Conservation (phyloP, 1,140 invertebrate species). For the Mamestra configurata region DNA sequence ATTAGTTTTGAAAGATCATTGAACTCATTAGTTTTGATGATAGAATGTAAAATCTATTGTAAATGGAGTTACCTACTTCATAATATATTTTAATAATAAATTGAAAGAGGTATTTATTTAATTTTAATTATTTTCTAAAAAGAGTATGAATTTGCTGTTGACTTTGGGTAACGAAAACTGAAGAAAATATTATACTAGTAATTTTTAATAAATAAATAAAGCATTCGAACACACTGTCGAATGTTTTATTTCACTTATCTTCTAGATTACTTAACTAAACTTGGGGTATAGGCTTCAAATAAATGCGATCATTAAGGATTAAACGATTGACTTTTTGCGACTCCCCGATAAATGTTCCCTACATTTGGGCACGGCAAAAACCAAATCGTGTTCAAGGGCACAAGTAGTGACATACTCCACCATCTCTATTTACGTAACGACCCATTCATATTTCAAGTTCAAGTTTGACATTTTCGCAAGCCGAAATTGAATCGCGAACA, state of each 20-base stretch:
- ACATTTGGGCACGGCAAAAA: not conserved
- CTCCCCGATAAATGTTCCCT: not conserved
- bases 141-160: no score
- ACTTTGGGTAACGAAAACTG: no score
- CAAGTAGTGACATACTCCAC: not conserved
- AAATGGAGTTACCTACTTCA: not conserved
- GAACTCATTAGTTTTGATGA: not conserved
- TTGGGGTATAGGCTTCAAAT: no score
- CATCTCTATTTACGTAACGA: not conserved
- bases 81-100: not conserved
- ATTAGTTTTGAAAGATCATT: constrained; percentile 1
- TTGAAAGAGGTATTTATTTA: not conserved
- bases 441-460: constrained; percentile 29
- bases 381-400: not conserved
- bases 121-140: no score
- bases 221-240: no score
- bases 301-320: no score
- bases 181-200: no score
- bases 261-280: no score
- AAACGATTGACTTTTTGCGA: not conserved
- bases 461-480: constrained; percentile 2
- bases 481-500: constrained; percentile 28
- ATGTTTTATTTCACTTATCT: no score
- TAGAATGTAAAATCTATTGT: not conserved
- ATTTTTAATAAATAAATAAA: no score